Percentiles rank a stretch among this genome's conserved stretches.
Conservation (phyloP, 64 coral and sea anemone genomes). For the Trachythela sp. region DNA sequence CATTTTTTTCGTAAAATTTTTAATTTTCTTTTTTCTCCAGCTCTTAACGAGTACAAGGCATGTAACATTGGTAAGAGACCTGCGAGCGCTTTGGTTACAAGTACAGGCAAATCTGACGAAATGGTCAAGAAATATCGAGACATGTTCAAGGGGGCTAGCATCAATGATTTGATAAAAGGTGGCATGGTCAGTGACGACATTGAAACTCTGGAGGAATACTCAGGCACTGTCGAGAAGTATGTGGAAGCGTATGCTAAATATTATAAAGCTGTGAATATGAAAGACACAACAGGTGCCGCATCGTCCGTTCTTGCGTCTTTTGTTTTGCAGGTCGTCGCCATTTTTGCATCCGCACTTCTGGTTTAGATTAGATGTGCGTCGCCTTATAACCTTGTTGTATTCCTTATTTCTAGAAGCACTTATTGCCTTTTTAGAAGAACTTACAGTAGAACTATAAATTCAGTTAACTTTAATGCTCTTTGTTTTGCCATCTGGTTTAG, state of each 20-base stretch:
- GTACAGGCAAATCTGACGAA: not conserved
- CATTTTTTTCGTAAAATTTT: no score
- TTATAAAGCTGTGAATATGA: not conserved
- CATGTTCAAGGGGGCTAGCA: not conserved
- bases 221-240: not conserved
- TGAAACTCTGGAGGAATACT: not conserved
- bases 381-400: not conserved
- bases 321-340: not conserved
- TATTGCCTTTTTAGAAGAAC: no score
- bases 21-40: not conserved
- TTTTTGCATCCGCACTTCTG: not conserved
- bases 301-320: not conserved
- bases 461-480: no score
- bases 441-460: no score
- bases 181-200: not conserved
- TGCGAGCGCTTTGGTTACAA: not conserved
- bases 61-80: not conserved
- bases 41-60: not conserved
- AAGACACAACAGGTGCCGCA: not conserved
- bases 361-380: not conserved
- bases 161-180: not conserved
- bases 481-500: no score
- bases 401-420: not conserved
- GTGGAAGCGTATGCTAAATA: not conserved
- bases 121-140: not conserved